Percentiles rank a stretch among this genome's conserved stretches.
phyloP scores from a whole-genome alignment of 2,888 invertebrate species.

The Synergus gifuensis region DNA sequence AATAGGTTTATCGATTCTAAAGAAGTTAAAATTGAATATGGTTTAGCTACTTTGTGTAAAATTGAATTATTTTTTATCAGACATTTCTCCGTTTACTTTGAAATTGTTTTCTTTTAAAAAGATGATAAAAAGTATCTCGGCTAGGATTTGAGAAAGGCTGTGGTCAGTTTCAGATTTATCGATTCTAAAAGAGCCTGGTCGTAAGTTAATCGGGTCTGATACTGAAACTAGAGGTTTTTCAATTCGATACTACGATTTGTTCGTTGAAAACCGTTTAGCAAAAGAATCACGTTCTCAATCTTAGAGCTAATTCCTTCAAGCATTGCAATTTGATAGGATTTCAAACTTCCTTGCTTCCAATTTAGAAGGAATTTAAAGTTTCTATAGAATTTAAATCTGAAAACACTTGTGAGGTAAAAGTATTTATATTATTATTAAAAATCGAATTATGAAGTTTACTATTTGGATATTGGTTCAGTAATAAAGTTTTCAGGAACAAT shows the following conservation, averaged over 20 bases:
- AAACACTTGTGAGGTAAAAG: too few species aligned
- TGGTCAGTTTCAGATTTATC: constrained; percentile 23
- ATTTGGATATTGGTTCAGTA: neutral
- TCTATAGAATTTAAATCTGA: too few species aligned
- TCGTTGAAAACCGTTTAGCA: neutral
- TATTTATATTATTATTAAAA: too few species aligned
- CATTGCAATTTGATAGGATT: too few species aligned
- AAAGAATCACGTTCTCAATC: neutral
- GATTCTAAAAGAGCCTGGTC: neutral
- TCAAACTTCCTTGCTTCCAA: neutral
- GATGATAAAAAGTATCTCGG: neutral
- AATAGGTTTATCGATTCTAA: neutral
- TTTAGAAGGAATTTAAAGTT: neutral
- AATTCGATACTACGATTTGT: neutral
- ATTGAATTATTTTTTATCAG: neutral
- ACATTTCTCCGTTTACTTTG: neutral
- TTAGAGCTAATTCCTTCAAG: neutral
- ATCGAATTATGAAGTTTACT: neutral
- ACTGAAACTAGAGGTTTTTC: constrained; percentile 11
- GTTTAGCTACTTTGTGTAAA: neutral
- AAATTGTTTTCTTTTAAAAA: neutral
- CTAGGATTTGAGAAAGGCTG: constrained; percentile 1
- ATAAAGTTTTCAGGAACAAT: constrained; percentile 1
- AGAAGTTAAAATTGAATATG: constrained; percentile 9
- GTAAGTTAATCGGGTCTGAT: constrained; percentile 6